phyloP scores from a whole-genome alignment of 2,888 invertebrate species.

The Rhimphoctona megacephalus region DNA sequence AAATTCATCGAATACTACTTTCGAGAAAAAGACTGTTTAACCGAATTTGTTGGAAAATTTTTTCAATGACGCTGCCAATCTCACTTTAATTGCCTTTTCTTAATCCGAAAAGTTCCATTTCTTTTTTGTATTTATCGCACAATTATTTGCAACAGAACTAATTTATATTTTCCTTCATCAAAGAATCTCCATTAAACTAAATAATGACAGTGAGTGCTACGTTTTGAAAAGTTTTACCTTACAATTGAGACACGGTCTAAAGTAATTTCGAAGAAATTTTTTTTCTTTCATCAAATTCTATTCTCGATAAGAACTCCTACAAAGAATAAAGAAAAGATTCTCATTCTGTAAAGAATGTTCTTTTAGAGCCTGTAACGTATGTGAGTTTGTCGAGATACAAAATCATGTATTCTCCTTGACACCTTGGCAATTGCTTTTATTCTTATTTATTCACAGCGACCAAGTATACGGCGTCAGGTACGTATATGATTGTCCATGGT shows the following conservation, averaged over 20 bases:
- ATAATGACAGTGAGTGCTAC: too few species aligned
- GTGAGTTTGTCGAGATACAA: not conserved
- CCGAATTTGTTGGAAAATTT: not conserved
- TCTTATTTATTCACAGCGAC: conserved; percentile 62
- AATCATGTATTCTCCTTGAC: conserved; percentile 65
- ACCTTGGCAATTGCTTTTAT: conserved; percentile 44
- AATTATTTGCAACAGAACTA: not conserved
- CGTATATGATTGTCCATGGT: conserved; percentile 30
- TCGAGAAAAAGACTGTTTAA: not conserved
- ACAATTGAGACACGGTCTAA: too few species aligned
- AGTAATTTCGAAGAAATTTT: not conserved
- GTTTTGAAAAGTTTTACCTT: too few species aligned
- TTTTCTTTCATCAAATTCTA: not conserved
- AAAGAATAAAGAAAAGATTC: not conserved
- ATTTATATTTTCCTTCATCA: not conserved
- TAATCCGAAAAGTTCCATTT: too few species aligned
- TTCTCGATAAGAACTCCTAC: not conserved
- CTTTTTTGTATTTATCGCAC: not conserved
- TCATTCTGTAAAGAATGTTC: not conserved
- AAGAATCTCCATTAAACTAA: not conserved
- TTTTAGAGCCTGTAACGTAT: not conserved
- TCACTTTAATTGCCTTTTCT: not conserved
- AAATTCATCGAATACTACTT: not conserved
- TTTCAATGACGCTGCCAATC: too few species aligned
- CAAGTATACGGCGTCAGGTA: conserved; percentile 13